Evolutionary conservation across 2,888 invertebrate species (phyloP).

Genomic region (Drosophila prolongata): DNA sequence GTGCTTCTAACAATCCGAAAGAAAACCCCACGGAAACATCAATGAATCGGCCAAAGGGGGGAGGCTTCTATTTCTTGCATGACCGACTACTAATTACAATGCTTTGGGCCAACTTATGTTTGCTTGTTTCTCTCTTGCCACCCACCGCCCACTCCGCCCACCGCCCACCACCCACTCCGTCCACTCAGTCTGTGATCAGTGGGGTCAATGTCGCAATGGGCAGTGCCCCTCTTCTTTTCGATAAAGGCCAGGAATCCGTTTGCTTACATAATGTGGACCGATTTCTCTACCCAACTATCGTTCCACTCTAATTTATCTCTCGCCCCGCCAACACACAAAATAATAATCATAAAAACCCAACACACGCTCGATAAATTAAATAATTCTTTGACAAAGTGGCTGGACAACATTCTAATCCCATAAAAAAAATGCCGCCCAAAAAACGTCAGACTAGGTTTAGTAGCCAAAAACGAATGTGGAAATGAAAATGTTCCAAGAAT

Average conservation of each 20-base stretch:
- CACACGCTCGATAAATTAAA: conserved; percentile 64
- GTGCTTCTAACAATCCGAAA: conserved; percentile 54
- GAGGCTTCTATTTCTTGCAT: conserved; percentile 80
- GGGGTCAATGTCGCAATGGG: conserved; percentile 78
- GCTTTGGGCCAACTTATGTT: conserved; percentile 37
- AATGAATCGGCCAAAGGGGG: conserved; percentile 68
- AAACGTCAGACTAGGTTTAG: conserved; percentile 11
- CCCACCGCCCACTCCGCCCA: conserved; percentile 14
- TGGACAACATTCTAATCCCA: conserved; percentile 76
- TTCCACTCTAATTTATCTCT: conserved; percentile 54
- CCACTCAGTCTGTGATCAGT: conserved; percentile 45
- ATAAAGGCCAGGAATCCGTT: conserved; percentile 22
- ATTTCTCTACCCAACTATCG: conserved; percentile 18
- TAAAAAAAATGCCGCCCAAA: conserved; percentile 66
- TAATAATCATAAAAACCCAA: conserved; percentile 44
- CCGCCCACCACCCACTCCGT: too few relatives aligned
- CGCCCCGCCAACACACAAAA: conserved; percentile 57
- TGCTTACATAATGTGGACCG: conserved; percentile 35
- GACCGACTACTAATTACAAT: conserved; percentile 82
- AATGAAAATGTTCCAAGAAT: conserved; percentile 47
- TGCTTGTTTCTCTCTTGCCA: conserved; percentile 32
- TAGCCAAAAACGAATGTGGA: conserved; percentile 49
- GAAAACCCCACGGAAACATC: conserved; percentile 50
- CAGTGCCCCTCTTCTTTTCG: conserved; percentile 24
- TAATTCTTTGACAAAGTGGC: conserved; percentile 63